Conservation (phyloP, 2,888 invertebrate species). For the Biston betularia region DNA sequence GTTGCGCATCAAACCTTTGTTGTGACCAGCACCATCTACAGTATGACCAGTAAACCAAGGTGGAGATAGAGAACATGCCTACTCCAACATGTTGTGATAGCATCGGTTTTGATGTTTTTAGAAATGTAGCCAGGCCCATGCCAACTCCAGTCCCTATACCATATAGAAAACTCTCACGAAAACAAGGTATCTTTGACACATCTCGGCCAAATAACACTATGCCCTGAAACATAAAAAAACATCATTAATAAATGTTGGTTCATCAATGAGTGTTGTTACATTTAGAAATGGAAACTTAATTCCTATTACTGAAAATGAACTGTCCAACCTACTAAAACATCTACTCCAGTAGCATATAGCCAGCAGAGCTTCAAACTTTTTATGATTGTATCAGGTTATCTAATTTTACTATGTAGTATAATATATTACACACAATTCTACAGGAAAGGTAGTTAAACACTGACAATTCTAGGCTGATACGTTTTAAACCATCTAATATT, state of each 20-base stretch:
- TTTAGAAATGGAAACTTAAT: no score
- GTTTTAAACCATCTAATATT: no score
- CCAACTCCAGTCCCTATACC: slow-evolving; percentile 90
- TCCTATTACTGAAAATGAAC: no score
- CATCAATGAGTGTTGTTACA: no score
- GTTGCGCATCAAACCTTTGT: slow-evolving; percentile 88
- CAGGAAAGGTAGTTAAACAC: no score
- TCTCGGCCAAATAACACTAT: slow-evolving; percentile 90
- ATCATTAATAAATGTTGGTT: background rate
- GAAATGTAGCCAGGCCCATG: slow-evolving; percentile 88
- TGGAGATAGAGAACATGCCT: slow-evolving; percentile 88
- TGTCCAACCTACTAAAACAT: no score
- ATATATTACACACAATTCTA: no score
- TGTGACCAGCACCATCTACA: slow-evolving; percentile 90
- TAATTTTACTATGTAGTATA: no score
- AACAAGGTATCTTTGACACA: slow-evolving; percentile 92
- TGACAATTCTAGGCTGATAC: no score
- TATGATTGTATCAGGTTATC: no score
- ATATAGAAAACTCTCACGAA: slow-evolving; percentile 91
- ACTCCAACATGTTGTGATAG: slow-evolving; percentile 89
- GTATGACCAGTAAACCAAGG: slow-evolving; percentile 89
- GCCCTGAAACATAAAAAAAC: slow-evolving; percentile 68
- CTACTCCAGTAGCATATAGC: no score
- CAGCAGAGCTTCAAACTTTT: no score
- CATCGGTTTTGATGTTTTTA: slow-evolving; percentile 90